Evolutionary conservation across 2,888 invertebrate species (phyloP), one percentile per base, ranked within the genome.

Genomic region (Schizaphis graminum): DNA sequence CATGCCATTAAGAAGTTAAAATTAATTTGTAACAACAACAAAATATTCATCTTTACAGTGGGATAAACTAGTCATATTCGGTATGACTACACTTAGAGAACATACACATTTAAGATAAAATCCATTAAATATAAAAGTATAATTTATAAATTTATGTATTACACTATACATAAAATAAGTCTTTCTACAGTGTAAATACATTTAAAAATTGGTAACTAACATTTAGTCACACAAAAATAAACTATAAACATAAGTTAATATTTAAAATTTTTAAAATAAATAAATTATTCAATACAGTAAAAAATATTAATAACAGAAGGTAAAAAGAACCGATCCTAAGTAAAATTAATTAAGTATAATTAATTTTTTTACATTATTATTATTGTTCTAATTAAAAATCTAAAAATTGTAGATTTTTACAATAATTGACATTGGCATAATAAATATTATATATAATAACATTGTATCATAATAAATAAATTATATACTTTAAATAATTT

Each of bases 141-240:
- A 77, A 7, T 57, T 57, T 57, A 77, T 21, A 35, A 21, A 77
- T 35, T 35, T 21, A 57, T 41, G 41, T 57, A 57, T 57, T 56
- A 89, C 89, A 89, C 89, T 57, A 44, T 89, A 57, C 90, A 91
- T 67, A 91, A 21, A 91, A 49, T 47, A 89, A 49, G 13, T 89
- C 2, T 89, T 89, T 89, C 57, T 89, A 89, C 89, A 89, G 89
- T 89, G 89, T 57, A 89, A 35, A 57, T 56, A 88, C 88, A 44
- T 5, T 89, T 26, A 41, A 41, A 26, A 85, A 67, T 67, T n/a
- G 13, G 16, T 67, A 67, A 67, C n/a, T 7, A n/a, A 16, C 61
- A 61, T 28, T 28, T 8, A 61, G 28, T 28, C 13, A 67, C 67
- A 67, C n/a, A 67, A 57, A 5, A 67, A 67, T n/a, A 5, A 67